These are phyloP conservation scores for Gortyna flavago DNA, from an alignment of 2,888 invertebrate species.

Conservation along the genomic window DNA sequence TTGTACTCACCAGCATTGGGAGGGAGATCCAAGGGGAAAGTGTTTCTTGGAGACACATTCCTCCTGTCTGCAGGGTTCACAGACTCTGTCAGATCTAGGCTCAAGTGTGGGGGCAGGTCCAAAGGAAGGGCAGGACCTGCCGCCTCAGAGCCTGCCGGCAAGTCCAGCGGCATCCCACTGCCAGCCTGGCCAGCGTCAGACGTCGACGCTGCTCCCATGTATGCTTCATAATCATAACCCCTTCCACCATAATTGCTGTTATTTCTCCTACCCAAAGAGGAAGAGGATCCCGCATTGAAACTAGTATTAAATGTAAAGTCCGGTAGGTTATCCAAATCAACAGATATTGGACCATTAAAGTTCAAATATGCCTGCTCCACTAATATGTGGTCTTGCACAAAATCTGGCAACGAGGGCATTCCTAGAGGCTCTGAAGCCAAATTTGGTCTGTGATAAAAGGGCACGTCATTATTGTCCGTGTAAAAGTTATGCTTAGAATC, in stretches of 20 bases:
- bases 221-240: slow-evolving; percentile 82
- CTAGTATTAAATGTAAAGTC: slow-evolving; percentile 91
- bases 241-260: slow-evolving; percentile 79
- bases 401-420: slow-evolving; percentile 94
- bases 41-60: slow-evolving; percentile 84
- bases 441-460: slow-evolving; percentile 85
- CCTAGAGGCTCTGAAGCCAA: slow-evolving; percentile 86
- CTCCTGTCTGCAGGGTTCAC: slow-evolving; percentile 86
- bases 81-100: slow-evolving; percentile 87
- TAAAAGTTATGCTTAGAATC: slow-evolving; percentile 88
- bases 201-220: slow-evolving; percentile 80
- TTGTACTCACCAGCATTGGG: slow-evolving; percentile 82
- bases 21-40: slow-evolving; percentile 86
- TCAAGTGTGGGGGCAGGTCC: slow-evolving; percentile 83
- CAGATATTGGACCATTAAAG: slow-evolving; percentile 87
- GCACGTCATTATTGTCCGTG: slow-evolving; percentile 80
- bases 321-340: slow-evolving; percentile 92
- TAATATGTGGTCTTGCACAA: slow-evolving; percentile 96
- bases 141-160: slow-evolving; percentile 81
- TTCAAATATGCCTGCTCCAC: slow-evolving; percentile 94
- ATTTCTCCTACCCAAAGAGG: slow-evolving; percentile 81
- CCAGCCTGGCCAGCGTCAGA: slow-evolving; percentile 76
- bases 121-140: slow-evolving; percentile 79
- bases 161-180: slow-evolving; percentile 81
- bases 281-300: slow-evolving; percentile 84